Conservation (phyloP, 2,113 vertebrate genomes). For the Atlantisia rogersi region DNA sequence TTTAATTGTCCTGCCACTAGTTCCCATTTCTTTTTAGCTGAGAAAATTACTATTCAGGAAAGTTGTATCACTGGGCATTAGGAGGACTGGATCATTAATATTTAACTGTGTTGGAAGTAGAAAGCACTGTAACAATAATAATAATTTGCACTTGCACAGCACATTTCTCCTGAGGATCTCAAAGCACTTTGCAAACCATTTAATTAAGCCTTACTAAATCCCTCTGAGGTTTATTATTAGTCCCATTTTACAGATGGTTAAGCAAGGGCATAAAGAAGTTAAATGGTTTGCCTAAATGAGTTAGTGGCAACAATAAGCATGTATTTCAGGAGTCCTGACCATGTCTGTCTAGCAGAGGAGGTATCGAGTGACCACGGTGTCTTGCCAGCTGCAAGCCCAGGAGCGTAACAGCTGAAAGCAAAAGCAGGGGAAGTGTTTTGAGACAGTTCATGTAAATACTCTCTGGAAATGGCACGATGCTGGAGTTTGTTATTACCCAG, state of each 20-base stretch:
- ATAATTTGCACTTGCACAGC: constrained; percentile 67
- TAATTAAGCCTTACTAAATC: constrained; percentile 67
- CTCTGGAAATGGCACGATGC: background rate
- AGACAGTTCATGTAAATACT: background rate
- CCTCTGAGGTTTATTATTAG: constrained; percentile 66
- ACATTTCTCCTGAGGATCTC: constrained; percentile 67
- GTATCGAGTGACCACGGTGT: background rate
- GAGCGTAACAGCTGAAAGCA: background rate
- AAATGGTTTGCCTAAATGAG: constrained; percentile 63
- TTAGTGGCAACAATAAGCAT: constrained; percentile 44
- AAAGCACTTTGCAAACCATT: constrained; percentile 69
- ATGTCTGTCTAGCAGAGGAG: background rate
- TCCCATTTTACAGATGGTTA: constrained; percentile 71
- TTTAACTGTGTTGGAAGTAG: constrained; percentile 65
- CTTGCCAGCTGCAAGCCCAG: background rate
- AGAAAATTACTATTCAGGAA: background rate
- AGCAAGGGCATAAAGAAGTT: constrained; percentile 68
- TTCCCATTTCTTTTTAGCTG: background rate
- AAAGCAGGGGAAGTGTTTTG: background rate
- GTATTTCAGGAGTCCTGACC: background rate
- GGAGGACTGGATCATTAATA: constrained; percentile 55
- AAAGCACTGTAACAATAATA: constrained; percentile 62
- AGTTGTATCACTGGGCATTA: constrained; percentile 5
- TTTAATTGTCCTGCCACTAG: background rate
- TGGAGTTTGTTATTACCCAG: fast-evolving